Evolutionary conservation across 1,140 invertebrate species (phyloP).

Genomic region (Calycopis cecrops): DNA sequence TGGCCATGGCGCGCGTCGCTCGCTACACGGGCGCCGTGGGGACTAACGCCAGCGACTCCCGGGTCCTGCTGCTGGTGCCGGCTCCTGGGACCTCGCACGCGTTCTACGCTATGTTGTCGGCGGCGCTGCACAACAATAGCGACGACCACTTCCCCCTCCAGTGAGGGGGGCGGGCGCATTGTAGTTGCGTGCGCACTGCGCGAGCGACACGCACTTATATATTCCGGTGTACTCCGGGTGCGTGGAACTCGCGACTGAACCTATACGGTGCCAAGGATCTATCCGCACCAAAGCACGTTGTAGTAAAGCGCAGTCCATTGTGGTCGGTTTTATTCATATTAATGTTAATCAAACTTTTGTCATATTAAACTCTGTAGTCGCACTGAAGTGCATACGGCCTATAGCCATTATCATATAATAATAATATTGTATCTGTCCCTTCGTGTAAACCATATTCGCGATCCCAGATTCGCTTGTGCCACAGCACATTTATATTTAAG

Average conservation of each 20-base stretch:
- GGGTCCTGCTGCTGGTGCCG: constrained; percentile 34
- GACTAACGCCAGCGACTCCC: constrained; percentile 20
- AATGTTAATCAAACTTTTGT: no score
- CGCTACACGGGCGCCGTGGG: constrained; percentile 48
- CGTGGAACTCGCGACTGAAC: no score
- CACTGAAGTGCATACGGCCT: no score
- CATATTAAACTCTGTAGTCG: no score
- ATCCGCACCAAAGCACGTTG: background rate
- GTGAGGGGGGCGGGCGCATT: constrained; percentile 14
- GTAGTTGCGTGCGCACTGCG: background rate
- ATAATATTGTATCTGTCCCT: no score
- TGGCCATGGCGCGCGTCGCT: constrained; percentile 57
- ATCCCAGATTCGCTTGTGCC: no score
- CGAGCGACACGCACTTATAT: background rate
- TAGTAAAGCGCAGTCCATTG: background rate
- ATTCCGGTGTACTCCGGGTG: background rate
- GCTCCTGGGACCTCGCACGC: constrained; percentile 28
- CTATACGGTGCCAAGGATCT: no score
- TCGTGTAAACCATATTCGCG: no score
- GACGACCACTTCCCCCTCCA: constrained; percentile 40
- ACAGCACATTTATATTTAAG: no score
- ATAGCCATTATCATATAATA: no score
- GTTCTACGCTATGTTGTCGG: constrained; percentile 36
- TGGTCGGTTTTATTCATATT: no score
- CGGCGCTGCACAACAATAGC: constrained; percentile 36